phyloP scores from a whole-genome alignment of 2,888 invertebrate species.

The Chloromyia formosa region DNA sequence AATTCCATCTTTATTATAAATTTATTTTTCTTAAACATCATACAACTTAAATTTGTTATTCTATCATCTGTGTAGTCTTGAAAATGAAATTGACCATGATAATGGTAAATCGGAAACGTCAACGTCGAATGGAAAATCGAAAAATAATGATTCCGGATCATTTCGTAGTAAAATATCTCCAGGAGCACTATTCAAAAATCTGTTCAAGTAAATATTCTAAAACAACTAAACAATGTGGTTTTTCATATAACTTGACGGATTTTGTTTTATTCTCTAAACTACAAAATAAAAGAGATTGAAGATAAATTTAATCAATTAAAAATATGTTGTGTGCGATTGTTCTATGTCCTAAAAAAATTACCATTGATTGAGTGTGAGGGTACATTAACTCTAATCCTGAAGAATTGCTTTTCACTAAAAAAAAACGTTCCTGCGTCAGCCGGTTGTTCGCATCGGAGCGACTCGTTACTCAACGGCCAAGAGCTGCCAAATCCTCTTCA shows the following conservation, averaged over 20 bases:
- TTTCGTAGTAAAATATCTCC: conserved; percentile 82
- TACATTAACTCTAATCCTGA: too few species aligned
- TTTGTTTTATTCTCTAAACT: not conserved
- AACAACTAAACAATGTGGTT: conserved; percentile 27
- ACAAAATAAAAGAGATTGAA: too few species aligned
- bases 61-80: conserved; percentile 47
- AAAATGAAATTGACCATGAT: conserved; percentile 55
- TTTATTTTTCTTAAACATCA: too few species aligned
- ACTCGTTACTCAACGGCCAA: too few species aligned
- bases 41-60: too few species aligned
- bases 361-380: not conserved
- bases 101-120: conserved; percentile 45
- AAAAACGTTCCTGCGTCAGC: too few species aligned
- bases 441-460: too few species aligned
- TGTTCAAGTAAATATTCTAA: conserved; percentile 85
- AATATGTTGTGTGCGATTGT: conserved; percentile 44
- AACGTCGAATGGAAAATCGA: conserved; percentile 34
- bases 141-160: conserved; percentile 64
- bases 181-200: conserved; percentile 93
- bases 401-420: too few species aligned
- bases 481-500: too few species aligned
- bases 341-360: conserved; percentile 1
- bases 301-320: not conserved
- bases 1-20: too few species aligned
- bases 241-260: not conserved